Evolutionary conservation across 2,797 vertebrate genomes (phyloP).

Genomic region (Acipenser transmontanus): DNA sequence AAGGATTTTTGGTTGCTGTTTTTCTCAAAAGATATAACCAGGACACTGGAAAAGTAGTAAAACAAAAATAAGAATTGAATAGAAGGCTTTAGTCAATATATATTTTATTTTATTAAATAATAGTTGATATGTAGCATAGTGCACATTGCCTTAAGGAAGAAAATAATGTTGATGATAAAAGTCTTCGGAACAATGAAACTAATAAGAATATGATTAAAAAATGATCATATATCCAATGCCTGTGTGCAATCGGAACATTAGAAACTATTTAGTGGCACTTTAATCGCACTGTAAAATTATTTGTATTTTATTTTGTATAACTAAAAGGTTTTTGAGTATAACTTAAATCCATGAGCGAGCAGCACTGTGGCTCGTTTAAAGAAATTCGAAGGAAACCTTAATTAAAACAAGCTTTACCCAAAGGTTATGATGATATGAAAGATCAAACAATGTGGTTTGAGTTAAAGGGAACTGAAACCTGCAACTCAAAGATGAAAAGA

Average conservation of each 20-base stretch:
- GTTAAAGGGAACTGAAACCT: slow-evolving; percentile 60
- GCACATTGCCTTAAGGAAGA: background rate
- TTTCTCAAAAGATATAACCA: no score
- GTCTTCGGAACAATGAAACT: slow-evolving; percentile 4
- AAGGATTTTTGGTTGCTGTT: no score
- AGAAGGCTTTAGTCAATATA: background rate
- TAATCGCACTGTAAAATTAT: slow-evolving; percentile 38
- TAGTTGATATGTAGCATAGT: background rate
- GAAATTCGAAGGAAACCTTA: slow-evolving; percentile 64
- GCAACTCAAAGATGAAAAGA: slow-evolving; percentile 67
- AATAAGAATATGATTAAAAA: slow-evolving; percentile 5
- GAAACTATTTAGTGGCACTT: slow-evolving; percentile 10
- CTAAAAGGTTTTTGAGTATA: slow-evolving; percentile 38
- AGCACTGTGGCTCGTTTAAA: slow-evolving; percentile 59
- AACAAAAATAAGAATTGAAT: background rate
- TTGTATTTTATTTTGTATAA: slow-evolving; percentile 54
- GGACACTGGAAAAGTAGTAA: background rate
- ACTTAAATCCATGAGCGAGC: slow-evolving; percentile 73
- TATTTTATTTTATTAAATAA: background rate
- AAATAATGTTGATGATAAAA: background rate
- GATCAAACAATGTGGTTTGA: slow-evolving; percentile 61
- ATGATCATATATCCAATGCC: background rate
- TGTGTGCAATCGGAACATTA: slow-evolving; percentile 5
- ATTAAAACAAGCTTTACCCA: slow-evolving; percentile 62
- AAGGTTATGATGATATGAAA: slow-evolving; percentile 64